phyloP scores from a whole-genome alignment of 2,113 vertebrate genomes.

The Scomber japonicus region DNA sequence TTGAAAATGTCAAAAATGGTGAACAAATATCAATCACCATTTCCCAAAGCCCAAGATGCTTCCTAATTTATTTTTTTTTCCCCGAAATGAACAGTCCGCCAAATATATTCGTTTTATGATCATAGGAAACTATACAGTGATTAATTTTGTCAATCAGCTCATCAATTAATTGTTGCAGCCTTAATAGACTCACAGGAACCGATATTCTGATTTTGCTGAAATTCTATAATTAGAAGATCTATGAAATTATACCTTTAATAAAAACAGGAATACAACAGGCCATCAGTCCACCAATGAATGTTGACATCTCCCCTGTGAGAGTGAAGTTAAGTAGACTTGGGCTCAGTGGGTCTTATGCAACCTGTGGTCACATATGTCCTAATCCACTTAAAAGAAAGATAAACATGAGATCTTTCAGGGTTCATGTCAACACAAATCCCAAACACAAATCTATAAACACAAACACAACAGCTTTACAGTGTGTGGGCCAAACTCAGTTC shows the following conservation, averaged over 20 bases:
- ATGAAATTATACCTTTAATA: neutral
- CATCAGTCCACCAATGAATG: neutral
- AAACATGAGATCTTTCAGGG: slow-evolving; percentile 3
- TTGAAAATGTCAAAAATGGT: too few relatives aligned
- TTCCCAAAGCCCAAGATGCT: too few relatives aligned
- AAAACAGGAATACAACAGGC: neutral
- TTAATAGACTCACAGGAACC: too few relatives aligned
- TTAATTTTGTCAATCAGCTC: too few relatives aligned
- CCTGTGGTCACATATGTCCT: slow-evolving; percentile 35
- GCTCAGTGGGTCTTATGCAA: slow-evolving; percentile 14
- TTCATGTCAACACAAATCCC: slow-evolving; percentile 17
- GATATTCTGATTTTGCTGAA: too few relatives aligned
- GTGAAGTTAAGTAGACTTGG: slow-evolving; percentile 21
- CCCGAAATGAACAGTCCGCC: too few relatives aligned
- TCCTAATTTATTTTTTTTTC: too few relatives aligned
- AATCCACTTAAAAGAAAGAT: slow-evolving; percentile 59
- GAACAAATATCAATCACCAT: too few relatives aligned
- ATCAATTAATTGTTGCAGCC: too few relatives aligned
- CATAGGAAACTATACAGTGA: too few relatives aligned
- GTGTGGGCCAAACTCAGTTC: too few relatives aligned
- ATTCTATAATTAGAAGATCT: neutral
- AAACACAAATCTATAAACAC: slow-evolving; percentile 8
- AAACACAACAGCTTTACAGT: neutral
- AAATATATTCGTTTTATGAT: too few relatives aligned
- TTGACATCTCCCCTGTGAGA: slow-evolving; percentile 10